These are phyloP conservation scores for Triplophysa rosa DNA, from an alignment of 2,113 vertebrate species.

Conservation along the genomic window DNA sequence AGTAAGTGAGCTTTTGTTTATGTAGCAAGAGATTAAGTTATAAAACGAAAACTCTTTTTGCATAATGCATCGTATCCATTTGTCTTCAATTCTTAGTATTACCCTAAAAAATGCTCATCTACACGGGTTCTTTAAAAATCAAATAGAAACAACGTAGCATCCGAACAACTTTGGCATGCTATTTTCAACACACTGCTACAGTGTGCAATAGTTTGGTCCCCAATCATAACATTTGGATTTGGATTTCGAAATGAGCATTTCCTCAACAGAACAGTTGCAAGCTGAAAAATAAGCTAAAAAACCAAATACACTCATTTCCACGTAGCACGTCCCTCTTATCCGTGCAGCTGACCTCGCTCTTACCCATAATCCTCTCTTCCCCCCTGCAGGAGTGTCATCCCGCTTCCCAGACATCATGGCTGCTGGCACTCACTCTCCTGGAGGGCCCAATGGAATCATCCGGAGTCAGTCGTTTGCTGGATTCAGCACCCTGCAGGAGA, in stretches of 20 bases:
- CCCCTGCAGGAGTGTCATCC: constrained; percentile 84
- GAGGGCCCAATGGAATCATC: constrained; percentile 96
- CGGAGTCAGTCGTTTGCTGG: constrained; percentile 97
- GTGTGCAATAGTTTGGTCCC: too few relatives aligned
- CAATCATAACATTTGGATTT: not conserved
- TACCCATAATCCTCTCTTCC: constrained; percentile 48
- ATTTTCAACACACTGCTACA: not conserved
- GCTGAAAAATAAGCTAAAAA: too few relatives aligned
- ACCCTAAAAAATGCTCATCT: not conserved
- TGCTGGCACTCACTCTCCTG: constrained; percentile 89
- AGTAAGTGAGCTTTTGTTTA: constrained; percentile 41
- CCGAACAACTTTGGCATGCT: not conserved
- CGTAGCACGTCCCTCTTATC: not conserved
- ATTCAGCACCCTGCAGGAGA: constrained; percentile 94
- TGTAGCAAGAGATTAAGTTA: not conserved
- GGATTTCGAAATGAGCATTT: too few relatives aligned
- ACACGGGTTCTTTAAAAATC: not conserved
- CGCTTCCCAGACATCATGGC: constrained; percentile 92
- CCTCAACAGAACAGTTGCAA: too few relatives aligned
- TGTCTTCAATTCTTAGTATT: not conserved
- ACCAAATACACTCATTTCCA: not conserved
- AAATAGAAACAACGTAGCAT: not conserved
- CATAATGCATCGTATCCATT: not conserved
- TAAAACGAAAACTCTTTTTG: not conserved
- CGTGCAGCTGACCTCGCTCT: constrained; percentile 34